Evolutionary conservation across 2,888 invertebrate species (phyloP).

Genomic region (Mythimna ferrago): DNA sequence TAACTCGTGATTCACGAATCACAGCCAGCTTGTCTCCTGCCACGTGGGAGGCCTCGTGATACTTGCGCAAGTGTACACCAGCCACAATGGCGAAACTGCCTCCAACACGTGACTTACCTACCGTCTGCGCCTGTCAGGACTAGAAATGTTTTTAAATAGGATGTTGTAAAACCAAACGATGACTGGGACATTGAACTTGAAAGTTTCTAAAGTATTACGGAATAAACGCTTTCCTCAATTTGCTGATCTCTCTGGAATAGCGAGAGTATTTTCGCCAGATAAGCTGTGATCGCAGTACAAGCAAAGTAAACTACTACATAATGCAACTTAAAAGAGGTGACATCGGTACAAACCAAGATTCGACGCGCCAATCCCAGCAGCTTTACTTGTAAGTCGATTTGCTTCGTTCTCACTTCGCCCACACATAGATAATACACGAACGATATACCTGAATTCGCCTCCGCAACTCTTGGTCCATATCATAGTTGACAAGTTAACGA

Average conservation of each 20-base stretch:
- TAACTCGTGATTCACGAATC: slow-evolving; percentile 64
- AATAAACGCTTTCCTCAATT: not conserved
- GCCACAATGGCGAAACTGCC: slow-evolving; percentile 37
- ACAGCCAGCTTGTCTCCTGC: slow-evolving; percentile 63
- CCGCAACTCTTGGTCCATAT: slow-evolving; percentile 64
- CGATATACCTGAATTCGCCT: slow-evolving; percentile 66
- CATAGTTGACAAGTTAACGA: slow-evolving; percentile 65
- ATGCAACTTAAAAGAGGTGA: slow-evolving; percentile 50
- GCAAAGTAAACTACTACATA: slow-evolving; percentile 32
- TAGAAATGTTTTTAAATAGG: slow-evolving; percentile 21
- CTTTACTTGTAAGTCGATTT: slow-evolving; percentile 63
- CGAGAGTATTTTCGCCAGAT: not conserved
- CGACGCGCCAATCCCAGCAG: slow-evolving; percentile 60
- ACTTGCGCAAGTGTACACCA: slow-evolving; percentile 62
- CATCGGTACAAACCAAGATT: slow-evolving; percentile 60
- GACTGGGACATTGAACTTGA: not conserved
- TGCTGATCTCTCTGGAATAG: not conserved
- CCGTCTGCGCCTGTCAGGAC: slow-evolving; percentile 8
- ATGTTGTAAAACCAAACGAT: not conserved
- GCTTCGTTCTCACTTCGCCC: slow-evolving; percentile 65
- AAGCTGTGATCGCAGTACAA: slow-evolving; percentile 15
- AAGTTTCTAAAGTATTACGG: not conserved
- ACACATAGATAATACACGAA: slow-evolving; percentile 57
- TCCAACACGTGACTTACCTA: slow-evolving; percentile 42
- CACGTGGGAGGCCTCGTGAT: slow-evolving; percentile 71